These are phyloP conservation scores for Plebejus melissa DNA, from an alignment of 2,888 invertebrate species.

Conservation along the genomic window DNA sequence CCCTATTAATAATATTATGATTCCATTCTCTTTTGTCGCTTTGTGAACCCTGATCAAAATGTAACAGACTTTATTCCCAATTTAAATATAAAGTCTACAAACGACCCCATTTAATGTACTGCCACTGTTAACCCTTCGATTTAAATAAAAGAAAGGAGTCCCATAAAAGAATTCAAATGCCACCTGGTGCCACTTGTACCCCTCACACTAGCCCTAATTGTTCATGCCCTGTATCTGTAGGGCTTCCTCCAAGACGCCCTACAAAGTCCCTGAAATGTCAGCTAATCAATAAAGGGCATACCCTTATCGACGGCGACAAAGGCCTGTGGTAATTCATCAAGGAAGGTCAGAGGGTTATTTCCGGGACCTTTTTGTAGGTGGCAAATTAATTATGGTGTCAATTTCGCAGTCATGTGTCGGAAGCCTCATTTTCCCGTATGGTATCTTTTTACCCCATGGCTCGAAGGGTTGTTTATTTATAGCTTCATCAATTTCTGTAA, in stretches of 20 bases:
- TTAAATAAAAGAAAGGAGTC: conserved; percentile 9
- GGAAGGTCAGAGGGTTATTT: conserved; percentile 45
- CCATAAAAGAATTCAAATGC: conserved; percentile 23
- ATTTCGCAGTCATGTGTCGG: conserved; percentile 35
- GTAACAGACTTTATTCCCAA: conserved; percentile 4
- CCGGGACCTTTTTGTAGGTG: conserved; percentile 54
- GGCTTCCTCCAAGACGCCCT: conserved; percentile 64
- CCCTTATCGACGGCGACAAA: conserved; percentile 55
- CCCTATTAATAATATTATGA: background rate
- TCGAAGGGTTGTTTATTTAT: conserved; percentile 23
- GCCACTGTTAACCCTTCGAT: conserved; percentile 15
- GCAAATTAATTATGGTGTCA: conserved; percentile 62
- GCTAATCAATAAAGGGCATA: conserved; percentile 73
- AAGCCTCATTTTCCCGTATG: conserved; percentile 35
- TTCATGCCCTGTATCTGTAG: conserved; percentile 43
- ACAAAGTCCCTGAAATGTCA: conserved; percentile 69
- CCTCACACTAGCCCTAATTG: conserved; percentile 32
- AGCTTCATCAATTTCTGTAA: conserved; percentile 18
- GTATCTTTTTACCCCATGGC: conserved; percentile 27
- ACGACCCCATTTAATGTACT: conserved; percentile 9
- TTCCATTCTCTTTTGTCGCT: background rate
- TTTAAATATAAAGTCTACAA: conserved; percentile 8
- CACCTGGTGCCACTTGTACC: conserved; percentile 25
- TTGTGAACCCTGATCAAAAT: background rate
- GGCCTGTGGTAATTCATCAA: conserved; percentile 67